phyloP scores from a whole-genome alignment of 2,797 vertebrate species.

The Tapera naevia region DNA sequence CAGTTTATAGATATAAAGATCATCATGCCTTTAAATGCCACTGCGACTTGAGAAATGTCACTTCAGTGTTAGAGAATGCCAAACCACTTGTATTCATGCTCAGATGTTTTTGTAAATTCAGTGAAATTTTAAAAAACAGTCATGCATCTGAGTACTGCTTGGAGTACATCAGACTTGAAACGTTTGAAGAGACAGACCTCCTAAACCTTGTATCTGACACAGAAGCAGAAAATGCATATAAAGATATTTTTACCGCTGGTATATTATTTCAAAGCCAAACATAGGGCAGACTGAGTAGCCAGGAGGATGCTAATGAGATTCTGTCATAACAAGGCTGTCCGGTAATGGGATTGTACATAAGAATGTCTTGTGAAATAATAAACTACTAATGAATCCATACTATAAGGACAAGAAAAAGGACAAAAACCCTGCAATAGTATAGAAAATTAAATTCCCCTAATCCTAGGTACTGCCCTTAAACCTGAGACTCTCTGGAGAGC shows the following conservation, averaged over 20 bases:
- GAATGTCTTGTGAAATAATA: neutral
- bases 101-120: neutral
- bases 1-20: neutral
- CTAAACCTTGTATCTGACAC: neutral
- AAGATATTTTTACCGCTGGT: neutral
- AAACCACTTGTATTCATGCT: neutral
- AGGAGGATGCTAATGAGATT: constrained; percentile 12
- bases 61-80: neutral
- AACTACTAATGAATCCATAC: neutral
- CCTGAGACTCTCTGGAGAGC: neutral
- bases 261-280: neutral
- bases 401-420: neutral
- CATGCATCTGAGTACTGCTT: neutral
- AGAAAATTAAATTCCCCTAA: neutral
- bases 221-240: neutral
- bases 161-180: neutral
- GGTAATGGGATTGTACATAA: neutral
- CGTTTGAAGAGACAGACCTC: neutral
- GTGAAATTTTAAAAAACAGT: neutral
- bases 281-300: neutral
- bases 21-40: neutral
- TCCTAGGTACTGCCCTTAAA: neutral
- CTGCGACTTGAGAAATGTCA: neutral
- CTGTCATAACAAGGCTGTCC: neutral
- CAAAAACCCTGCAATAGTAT: neutral